Evolutionary conservation across 2,888 invertebrate genomes (phyloP).

Genomic region (Orchesellides sinensis): DNA sequence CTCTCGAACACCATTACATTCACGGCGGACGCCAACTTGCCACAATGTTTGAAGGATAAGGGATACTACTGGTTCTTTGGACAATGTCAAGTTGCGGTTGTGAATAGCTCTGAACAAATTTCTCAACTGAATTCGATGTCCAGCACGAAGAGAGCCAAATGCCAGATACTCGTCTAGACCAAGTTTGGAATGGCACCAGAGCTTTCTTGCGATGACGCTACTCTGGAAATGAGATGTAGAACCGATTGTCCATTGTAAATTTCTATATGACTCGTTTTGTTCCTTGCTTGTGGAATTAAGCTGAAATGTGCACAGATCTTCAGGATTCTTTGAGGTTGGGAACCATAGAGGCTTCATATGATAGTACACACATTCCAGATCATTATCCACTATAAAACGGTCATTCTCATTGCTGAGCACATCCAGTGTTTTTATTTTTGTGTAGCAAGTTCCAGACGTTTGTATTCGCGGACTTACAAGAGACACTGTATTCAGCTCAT

Average conservation of each 20-base stretch:
- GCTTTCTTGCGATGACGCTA: slow-evolving; percentile 31
- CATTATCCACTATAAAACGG: slow-evolving; percentile 26
- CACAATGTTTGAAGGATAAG: slow-evolving; percentile 38
- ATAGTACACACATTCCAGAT: slow-evolving; percentile 16
- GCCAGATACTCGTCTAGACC: slow-evolving; percentile 9
- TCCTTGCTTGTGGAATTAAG: not conserved
- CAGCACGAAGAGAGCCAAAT: slow-evolving; percentile 40
- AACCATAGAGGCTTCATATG: slow-evolving; percentile 44
- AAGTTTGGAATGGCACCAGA: slow-evolving; percentile 9
- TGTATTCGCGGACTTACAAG: slow-evolving; percentile 13
- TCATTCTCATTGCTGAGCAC: not conserved
- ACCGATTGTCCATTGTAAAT: slow-evolving; percentile 26
- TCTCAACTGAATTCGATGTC: slow-evolving; percentile 41
- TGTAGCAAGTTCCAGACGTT: not conserved
- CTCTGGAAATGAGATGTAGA: slow-evolving; percentile 46
- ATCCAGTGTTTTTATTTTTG: slow-evolving; percentile 11
- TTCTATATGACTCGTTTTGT: not conserved
- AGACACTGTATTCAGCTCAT: not conserved
- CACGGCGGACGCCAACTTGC: slow-evolving; percentile 2
- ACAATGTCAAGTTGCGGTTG: not conserved
- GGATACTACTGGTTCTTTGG: slow-evolving; percentile 25
- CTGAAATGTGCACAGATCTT: slow-evolving; percentile 31
- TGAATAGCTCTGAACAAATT: slow-evolving; percentile 30
- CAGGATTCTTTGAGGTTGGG: not conserved
- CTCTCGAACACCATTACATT: slow-evolving; percentile 1